phyloP scores from a whole-genome alignment of 2,888 invertebrate species.

The Lepidocyrtinus sp. region DNA sequence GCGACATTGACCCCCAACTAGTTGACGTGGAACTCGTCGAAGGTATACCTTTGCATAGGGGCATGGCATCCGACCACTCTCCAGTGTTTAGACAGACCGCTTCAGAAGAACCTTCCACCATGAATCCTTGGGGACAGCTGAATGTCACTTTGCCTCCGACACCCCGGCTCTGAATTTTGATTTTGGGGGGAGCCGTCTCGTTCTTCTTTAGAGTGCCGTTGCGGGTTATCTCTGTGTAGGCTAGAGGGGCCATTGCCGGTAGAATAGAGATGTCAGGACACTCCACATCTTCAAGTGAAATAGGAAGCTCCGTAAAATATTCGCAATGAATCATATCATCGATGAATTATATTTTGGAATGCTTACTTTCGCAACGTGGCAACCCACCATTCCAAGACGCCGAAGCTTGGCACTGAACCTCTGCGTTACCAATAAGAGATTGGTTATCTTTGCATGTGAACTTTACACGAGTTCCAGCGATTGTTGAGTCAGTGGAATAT shows the following conservation, averaged over 20 bases:
- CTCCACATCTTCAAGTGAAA: slow-evolving; percentile 71
- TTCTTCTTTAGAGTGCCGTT: slow-evolving; percentile 73
- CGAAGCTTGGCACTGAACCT: slow-evolving; percentile 83
- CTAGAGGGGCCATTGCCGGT: slow-evolving; percentile 65
- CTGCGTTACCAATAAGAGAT: slow-evolving; percentile 82
- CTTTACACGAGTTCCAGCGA: slow-evolving; percentile 81
- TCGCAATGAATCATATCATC: background rate
- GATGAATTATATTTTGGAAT: slow-evolving; percentile 71
- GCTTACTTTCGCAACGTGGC: slow-evolving; percentile 86
- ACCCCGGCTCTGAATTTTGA: slow-evolving; percentile 83
- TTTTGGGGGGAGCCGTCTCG: slow-evolving; percentile 71
- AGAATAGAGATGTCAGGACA: slow-evolving; percentile 67
- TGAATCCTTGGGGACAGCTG: slow-evolving; percentile 84
- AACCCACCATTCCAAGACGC: slow-evolving; percentile 89
- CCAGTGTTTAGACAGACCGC: slow-evolving; percentile 73
- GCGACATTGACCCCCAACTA: slow-evolving; percentile 30
- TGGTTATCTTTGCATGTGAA: slow-evolving; percentile 87
- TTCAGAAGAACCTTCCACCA: slow-evolving; percentile 78
- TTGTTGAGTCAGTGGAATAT: slow-evolving; percentile 81
- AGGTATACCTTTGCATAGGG: slow-evolving; percentile 80
- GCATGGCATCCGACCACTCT: slow-evolving; percentile 85
- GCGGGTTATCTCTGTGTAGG: slow-evolving; percentile 45
- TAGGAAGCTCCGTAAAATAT: background rate
- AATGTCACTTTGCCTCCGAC: slow-evolving; percentile 87
- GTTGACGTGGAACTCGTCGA: background rate